Conservation (phyloP, 35 echinoderm and acorn worm genomes). For the Heliocidaris tuberculata region DNA sequence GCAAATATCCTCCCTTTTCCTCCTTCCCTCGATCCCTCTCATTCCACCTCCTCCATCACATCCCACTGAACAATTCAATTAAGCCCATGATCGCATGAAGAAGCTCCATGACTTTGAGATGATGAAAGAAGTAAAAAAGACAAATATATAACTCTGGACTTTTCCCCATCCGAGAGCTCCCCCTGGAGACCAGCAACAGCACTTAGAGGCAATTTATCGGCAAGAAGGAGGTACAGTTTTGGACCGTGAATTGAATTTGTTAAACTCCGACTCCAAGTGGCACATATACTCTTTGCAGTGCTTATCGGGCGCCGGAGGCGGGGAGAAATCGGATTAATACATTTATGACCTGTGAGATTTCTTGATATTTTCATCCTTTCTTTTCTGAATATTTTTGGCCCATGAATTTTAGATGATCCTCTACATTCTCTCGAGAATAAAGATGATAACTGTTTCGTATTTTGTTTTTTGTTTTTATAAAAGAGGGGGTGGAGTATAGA, state of each 20-base stretch:
- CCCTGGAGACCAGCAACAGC: not conserved
- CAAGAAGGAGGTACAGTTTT: not conserved
- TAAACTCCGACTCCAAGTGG: not conserved
- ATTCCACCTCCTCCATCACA: not conserved
- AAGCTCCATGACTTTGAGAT: not conserved
- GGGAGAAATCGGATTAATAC: not conserved
- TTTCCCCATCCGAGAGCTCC: not conserved
- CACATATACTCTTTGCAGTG: not conserved
- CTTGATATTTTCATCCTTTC: not conserved
- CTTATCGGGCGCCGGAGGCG: not conserved
- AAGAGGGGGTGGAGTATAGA: not conserved
- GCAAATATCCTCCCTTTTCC: not conserved
- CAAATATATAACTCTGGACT: not conserved
- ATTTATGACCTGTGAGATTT: not conserved
- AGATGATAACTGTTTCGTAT: not conserved
- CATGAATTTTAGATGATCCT: not conserved
- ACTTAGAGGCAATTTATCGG: conserved; percentile 3
- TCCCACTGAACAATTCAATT: not conserved
- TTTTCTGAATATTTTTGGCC: not conserved
- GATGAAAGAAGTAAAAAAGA: not conserved
- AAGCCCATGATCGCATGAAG: not conserved
- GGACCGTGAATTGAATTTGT: not conserved
- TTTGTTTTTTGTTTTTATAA: not conserved
- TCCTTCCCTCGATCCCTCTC: not conserved
- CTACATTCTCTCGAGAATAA: not conserved